These are phyloP conservation scores for Poeciliopsis turneri DNA, from an alignment of 2,797 vertebrate genomes.

Conservation along the genomic window DNA sequence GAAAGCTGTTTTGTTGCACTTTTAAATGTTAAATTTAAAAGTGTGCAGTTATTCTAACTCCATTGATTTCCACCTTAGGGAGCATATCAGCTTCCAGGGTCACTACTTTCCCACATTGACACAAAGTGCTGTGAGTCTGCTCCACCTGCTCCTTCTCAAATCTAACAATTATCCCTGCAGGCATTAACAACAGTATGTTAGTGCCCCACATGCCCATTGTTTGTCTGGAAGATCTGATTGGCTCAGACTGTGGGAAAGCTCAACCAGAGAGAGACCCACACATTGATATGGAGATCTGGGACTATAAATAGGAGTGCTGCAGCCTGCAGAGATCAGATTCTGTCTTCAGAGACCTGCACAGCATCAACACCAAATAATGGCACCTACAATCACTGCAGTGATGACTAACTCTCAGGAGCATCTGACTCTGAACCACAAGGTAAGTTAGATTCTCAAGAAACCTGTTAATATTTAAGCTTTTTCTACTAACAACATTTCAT, in stretches of 20 bases:
- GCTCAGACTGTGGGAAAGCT: constrained; percentile 87
- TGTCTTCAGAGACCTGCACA: constrained; percentile 71
- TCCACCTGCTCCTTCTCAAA: constrained; percentile 63
- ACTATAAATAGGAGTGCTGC: constrained; percentile 83
- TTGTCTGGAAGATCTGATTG: constrained; percentile 77
- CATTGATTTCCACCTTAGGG: constrained; percentile 34
- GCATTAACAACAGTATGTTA: constrained; percentile 34
- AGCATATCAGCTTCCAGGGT: constrained; percentile 57
- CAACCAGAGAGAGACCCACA: constrained; percentile 77
- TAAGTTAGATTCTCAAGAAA: background rate
- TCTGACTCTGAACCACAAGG: constrained; percentile 41
- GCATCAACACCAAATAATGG: constrained; percentile 49
- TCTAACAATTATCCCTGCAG: constrained; percentile 46
- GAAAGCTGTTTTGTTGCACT: background rate
- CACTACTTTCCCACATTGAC: constrained; percentile 70
- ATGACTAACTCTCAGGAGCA: background rate
- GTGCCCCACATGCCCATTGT: constrained; percentile 57
- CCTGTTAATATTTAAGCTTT: background rate
- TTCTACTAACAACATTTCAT: background rate
- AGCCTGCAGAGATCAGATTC: constrained; percentile 64
- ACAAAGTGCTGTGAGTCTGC: constrained; percentile 36
- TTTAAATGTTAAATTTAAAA: constrained; percentile 2
- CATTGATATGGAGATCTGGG: constrained; percentile 81
- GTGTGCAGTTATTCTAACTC: constrained; percentile 20
- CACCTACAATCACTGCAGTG: constrained; percentile 12